Conservation (phyloP, 2,113 vertebrate species). For the Petaurus breviceps region DNA sequence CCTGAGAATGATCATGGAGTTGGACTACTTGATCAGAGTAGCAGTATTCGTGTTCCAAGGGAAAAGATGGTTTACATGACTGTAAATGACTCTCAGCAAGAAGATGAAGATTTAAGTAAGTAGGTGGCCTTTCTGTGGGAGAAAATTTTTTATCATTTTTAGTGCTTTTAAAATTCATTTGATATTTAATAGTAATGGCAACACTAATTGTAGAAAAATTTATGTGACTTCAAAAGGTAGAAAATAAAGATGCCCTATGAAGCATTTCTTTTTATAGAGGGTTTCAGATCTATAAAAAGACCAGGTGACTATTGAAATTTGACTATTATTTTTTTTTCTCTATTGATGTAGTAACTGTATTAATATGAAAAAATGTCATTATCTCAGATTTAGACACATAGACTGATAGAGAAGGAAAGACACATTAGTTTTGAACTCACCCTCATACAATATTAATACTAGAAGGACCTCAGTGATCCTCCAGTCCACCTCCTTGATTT, state of each 20-base stretch:
- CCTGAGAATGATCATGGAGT: slow-evolving; percentile 90
- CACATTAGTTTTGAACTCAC: neutral
- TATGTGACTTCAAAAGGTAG: neutral
- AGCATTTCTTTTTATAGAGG: neutral
- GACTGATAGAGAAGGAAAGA: neutral
- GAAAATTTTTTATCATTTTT: slow-evolving; percentile 69
- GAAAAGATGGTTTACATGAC: slow-evolving; percentile 99
- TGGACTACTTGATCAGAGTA: slow-evolving; percentile 90
- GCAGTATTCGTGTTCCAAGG: slow-evolving; percentile 89
- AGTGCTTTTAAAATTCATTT: neutral
- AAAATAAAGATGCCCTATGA: neutral
- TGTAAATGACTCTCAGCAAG: slow-evolving; percentile 94
- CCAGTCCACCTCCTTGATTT: neutral
- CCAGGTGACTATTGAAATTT: neutral
- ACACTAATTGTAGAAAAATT: slow-evolving; percentile 26
- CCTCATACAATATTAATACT: neutral
- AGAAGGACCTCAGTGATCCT: neutral
- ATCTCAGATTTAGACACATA: neutral
- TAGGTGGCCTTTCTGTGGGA: slow-evolving; percentile 84
- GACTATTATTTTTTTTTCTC: slow-evolving; percentile 4
- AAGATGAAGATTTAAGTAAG: slow-evolving; percentile 95
- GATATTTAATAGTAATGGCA: slow-evolving; percentile 47
- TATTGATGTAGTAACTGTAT: slow-evolving; percentile 45
- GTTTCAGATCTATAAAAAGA: neutral
- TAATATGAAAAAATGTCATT: slow-evolving; percentile 26